Conservation (phyloP, 1,140 invertebrate species). For the Penaeus vannamei region DNA sequence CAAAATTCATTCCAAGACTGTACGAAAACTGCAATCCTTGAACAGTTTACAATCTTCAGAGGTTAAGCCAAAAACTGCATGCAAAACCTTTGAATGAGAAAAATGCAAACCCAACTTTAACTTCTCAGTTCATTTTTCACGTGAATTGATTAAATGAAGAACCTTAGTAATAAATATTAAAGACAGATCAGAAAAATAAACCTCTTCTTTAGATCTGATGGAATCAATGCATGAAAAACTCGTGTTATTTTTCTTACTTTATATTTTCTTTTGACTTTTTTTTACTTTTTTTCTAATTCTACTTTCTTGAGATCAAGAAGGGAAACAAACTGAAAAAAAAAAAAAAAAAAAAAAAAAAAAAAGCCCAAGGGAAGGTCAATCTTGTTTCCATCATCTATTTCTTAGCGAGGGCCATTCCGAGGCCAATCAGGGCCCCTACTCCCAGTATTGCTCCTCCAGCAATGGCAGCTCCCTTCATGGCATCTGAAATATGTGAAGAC, state of each 20-base stretch:
- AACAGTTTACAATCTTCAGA: neutral
- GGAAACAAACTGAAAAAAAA: no score
- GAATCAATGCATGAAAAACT: constrained; percentile 6
- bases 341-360: no score
- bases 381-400: constrained; percentile 71
- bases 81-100: neutral
- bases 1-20: neutral
- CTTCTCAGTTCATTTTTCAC: neutral
- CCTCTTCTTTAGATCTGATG: neutral
- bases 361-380: neutral
- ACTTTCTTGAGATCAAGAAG: no score
- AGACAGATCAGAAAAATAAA: neutral
- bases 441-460: constrained; percentile 86
- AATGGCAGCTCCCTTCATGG: constrained; percentile 88
- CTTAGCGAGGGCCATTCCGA: constrained; percentile 84
- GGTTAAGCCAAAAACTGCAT: neutral
- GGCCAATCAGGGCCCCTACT: constrained; percentile 83
- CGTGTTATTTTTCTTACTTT: neutral
- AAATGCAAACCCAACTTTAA: neutral
- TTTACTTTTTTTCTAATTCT: no score
- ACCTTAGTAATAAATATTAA: neutral
- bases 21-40: neutral
- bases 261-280: no score
- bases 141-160: neutral
- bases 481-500: constrained; percentile 77